Percentiles rank a stretch among this genome's conserved stretches.
Conservation (phyloP, 2,113 vertebrate species). For the Saguinus imperator region DNA sequence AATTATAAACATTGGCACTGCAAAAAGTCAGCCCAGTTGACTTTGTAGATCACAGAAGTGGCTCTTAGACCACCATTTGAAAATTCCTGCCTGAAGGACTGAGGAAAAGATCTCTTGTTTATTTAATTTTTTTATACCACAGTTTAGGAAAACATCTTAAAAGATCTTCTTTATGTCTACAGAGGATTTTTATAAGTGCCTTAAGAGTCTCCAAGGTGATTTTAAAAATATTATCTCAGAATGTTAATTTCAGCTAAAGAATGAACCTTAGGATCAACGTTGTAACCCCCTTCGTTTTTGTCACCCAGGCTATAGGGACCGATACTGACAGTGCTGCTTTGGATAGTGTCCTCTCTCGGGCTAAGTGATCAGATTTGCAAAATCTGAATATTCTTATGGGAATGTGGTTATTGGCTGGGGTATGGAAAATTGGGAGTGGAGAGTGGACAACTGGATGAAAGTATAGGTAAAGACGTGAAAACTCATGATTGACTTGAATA, state of each 20-base stretch:
- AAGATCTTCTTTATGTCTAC: background rate
- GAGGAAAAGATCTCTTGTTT: background rate
- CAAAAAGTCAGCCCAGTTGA: background rate
- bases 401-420: background rate
- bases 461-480: background rate
- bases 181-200: background rate
- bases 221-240: slow-evolving; percentile 6
- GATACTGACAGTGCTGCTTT: background rate
- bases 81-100: background rate
- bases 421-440: background rate
- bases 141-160: background rate
- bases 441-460: background rate
- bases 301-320: background rate
- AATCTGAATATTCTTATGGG: background rate
- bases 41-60: background rate
- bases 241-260: background rate
- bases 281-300: background rate
- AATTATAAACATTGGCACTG: background rate
- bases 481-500: background rate
- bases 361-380: background rate
- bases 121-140: too few species aligned
- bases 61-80: background rate
- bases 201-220: background rate
- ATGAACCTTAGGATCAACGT: background rate
- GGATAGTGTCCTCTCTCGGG: background rate